Percentiles rank a stretch among this genome's conserved stretches.
These are phyloP conservation scores for Caenorhabditis wallacei DNA, from an alignment of 2,888 invertebrate genomes.

Conservation along the genomic window DNA sequence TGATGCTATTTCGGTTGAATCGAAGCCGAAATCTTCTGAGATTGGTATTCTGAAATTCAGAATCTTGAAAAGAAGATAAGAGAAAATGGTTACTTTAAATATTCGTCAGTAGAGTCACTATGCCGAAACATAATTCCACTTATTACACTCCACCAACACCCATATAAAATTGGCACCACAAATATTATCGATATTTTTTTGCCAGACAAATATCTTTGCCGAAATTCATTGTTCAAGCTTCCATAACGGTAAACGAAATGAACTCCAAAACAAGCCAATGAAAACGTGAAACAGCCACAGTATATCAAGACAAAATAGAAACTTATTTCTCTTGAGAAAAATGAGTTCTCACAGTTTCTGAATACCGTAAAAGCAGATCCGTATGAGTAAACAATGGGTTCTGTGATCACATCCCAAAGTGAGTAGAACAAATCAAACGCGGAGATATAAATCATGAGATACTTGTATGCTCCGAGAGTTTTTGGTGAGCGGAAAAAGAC, in stretches of 20 bases:
- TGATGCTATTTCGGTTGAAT: background rate
- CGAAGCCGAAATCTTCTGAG: background rate
- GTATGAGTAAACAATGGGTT: constrained; percentile 19
- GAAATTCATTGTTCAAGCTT: background rate
- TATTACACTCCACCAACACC: constrained; percentile 13
- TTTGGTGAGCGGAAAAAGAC: constrained; percentile 21
- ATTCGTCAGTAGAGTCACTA: constrained; percentile 10
- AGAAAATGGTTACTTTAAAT: background rate
- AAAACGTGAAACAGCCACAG: constrained; percentile 32
- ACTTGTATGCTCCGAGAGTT: constrained; percentile 10
- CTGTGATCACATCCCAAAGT: constrained; percentile 3
- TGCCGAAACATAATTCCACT: constrained; percentile 3
- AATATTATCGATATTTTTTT: background rate
- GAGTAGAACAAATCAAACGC: constrained; percentile 21
- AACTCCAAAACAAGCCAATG: constrained; percentile 32
- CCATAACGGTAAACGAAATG: constrained; percentile 45
- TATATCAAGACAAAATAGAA: constrained; percentile 10
- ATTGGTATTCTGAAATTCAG: background rate
- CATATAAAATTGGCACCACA: constrained; percentile 6
- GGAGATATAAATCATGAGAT: constrained; percentile 22
- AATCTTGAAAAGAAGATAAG: background rate
- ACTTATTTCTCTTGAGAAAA: constrained; percentile 16
- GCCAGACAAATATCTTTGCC: constrained; percentile 4
- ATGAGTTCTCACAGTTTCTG: constrained; percentile 16
- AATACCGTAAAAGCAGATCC: constrained; percentile 10